Evolutionary conservation across 2,797 vertebrate species (phyloP).

Genomic region (Rhabdophis nuchalis): DNA sequence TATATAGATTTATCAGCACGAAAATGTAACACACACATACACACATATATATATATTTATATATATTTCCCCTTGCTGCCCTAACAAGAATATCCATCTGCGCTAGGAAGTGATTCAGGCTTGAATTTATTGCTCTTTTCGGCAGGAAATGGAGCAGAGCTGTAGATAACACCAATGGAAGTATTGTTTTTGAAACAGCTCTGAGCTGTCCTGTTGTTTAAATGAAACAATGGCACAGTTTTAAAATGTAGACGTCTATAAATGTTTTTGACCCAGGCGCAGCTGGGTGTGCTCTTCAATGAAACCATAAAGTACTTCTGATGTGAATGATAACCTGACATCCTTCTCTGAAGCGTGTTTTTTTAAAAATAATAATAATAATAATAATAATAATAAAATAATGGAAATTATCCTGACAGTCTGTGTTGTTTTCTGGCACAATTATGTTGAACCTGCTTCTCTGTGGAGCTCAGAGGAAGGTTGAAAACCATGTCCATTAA

Average conservation of each 20-base stretch:
- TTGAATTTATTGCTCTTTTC: conserved; percentile 32
- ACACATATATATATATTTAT: too few species aligned
- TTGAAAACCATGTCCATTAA: background rate
- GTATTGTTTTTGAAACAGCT: conserved; percentile 4
- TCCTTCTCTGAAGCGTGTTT: background rate
- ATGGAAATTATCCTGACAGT: background rate
- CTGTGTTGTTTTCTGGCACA: background rate
- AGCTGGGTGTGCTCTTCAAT: background rate
- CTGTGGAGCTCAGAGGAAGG: background rate
- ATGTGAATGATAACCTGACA: background rate
- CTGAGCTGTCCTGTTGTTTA: background rate
- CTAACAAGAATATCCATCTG: background rate
- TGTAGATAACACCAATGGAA: background rate
- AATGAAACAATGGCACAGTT: conserved; percentile 3
- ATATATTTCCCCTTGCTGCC: too few species aligned
- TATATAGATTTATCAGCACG: too few species aligned
- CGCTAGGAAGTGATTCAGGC: conserved; percentile 24
- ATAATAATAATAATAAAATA: background rate
- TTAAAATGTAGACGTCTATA: background rate
- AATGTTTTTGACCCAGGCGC: background rate
- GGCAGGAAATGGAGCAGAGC: conserved; percentile 26
- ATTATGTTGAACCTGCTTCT: background rate
- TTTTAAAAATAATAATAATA: background rate
- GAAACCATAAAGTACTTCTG: background rate
- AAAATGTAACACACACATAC: too few species aligned